These are phyloP conservation scores for Drymonia ruficornis DNA, from an alignment of 2,888 invertebrate species.

Conservation along the genomic window DNA sequence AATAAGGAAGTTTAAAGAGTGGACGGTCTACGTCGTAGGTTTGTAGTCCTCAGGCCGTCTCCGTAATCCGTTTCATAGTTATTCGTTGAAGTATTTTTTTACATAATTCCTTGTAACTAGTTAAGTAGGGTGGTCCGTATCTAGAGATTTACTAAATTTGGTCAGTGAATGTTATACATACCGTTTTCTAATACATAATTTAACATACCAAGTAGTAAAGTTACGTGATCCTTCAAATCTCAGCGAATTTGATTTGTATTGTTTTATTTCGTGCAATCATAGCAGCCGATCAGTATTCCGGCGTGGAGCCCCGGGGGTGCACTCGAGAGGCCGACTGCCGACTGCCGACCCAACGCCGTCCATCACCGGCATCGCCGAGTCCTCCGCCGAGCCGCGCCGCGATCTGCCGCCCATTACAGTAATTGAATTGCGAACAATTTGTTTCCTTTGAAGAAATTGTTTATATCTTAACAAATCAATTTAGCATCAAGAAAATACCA, in stretches of 20 bases:
- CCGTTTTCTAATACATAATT: too few relatives aligned
- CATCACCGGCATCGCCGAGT: slow-evolving; percentile 25
- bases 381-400: slow-evolving; percentile 24
- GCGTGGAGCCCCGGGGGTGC: slow-evolving; percentile 2
- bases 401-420: slow-evolving; percentile 55
- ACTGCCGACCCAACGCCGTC: slow-evolving; percentile 11
- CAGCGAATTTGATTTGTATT: neutral
- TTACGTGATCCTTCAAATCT: neutral
- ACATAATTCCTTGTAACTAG: too few relatives aligned
- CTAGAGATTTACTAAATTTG: too few relatives aligned
- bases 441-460: slow-evolving; percentile 64
- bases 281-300: slow-evolving; percentile 1
- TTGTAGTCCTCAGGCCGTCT: too few relatives aligned
- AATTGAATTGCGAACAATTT: slow-evolving; percentile 64
- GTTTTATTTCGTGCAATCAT: neutral
- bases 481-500: neutral
- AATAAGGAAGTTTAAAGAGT: too few relatives aligned
- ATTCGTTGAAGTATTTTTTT: too few relatives aligned
- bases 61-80: too few relatives aligned
- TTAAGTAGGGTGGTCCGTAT: too few relatives aligned
- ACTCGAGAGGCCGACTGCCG: neutral
- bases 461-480: slow-evolving; percentile 45
- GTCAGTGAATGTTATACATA: too few relatives aligned
- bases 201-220: too few relatives aligned
- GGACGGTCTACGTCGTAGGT: too few relatives aligned